phyloP scores from a whole-genome alignment of 2,113 vertebrate species.

The Tringa solitaria region DNA sequence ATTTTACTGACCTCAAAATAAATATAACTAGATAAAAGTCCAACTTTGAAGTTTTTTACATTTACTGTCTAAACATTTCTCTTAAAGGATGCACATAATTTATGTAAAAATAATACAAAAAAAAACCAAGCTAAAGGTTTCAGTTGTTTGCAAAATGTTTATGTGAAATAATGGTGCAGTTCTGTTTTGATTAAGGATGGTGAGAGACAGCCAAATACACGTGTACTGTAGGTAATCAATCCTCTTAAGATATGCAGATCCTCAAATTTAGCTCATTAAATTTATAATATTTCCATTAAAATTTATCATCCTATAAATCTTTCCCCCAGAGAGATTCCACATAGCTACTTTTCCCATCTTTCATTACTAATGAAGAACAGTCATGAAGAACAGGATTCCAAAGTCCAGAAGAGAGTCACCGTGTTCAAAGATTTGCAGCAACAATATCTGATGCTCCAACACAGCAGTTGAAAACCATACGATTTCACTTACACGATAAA shows the following conservation, averaged over 20 bases:
- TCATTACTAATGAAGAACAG: not conserved
- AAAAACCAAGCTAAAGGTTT: not conserved
- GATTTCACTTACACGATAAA: not conserved
- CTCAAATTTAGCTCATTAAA: not conserved
- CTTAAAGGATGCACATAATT: not conserved
- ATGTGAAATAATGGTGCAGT: not conserved
- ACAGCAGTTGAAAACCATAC: not conserved
- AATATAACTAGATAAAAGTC: not conserved
- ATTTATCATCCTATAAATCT: not conserved
- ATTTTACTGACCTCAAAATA: not conserved
- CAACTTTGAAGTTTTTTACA: not conserved
- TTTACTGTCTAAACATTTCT: not conserved
- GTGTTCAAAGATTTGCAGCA: not conserved
- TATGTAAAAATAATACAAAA: not conserved
- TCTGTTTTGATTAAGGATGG: not conserved
- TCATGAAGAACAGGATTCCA: not conserved
- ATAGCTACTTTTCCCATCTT: not conserved
- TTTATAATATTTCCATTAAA: not conserved
- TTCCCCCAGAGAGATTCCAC: not conserved
- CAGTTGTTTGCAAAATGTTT: not conserved
- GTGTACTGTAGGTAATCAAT: not conserved
- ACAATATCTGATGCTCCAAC: not conserved
- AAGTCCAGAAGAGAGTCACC: not conserved
- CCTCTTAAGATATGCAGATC: not conserved
- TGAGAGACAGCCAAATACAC: not conserved